These are phyloP conservation scores for Catocala nupta DNA, from an alignment of 2,888 invertebrate species.

Conservation along the genomic window DNA sequence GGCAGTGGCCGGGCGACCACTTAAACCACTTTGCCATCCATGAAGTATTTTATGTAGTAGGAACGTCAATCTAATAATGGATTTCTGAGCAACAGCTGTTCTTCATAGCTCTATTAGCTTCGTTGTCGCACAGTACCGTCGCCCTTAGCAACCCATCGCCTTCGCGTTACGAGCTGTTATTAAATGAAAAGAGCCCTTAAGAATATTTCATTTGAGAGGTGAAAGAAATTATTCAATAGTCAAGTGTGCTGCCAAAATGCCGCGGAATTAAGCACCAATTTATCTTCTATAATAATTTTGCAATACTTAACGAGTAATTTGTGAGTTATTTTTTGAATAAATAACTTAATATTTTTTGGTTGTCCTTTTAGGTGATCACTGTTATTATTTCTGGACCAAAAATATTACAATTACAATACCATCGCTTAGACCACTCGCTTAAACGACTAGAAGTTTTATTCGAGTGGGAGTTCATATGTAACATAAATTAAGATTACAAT, in stretches of 20 bases:
- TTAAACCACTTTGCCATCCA: too few species aligned
- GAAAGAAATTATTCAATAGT: conserved; percentile 51
- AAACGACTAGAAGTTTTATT: too few species aligned
- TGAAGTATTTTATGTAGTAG: too few species aligned
- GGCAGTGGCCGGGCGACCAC: too few species aligned
- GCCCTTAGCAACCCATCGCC: conserved; percentile 41
- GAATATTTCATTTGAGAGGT: conserved; percentile 48
- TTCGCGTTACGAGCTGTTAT: conserved; percentile 38
- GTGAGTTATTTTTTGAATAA: background rate
- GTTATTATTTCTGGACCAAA: too few species aligned
- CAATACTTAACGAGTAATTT: conserved; percentile 16
- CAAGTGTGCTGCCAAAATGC: conserved; percentile 27
- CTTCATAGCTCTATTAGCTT: conserved; percentile 10
- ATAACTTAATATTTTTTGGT: too few species aligned
- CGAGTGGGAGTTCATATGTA: too few species aligned
- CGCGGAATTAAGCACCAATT: conserved; percentile 33
- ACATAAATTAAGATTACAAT: too few species aligned
- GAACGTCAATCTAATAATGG: too few species aligned
- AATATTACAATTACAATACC: too few species aligned
- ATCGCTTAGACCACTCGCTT: too few species aligned
- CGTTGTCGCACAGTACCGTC: conserved; percentile 6
- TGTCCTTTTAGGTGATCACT: too few species aligned
- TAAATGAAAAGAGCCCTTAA: conserved; percentile 46
- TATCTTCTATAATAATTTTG: conserved; percentile 15
- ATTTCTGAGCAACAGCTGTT: background rate